Evolutionary conservation across 2,113 vertebrate genomes (phyloP).

Genomic region (Redunca redunca): DNA sequence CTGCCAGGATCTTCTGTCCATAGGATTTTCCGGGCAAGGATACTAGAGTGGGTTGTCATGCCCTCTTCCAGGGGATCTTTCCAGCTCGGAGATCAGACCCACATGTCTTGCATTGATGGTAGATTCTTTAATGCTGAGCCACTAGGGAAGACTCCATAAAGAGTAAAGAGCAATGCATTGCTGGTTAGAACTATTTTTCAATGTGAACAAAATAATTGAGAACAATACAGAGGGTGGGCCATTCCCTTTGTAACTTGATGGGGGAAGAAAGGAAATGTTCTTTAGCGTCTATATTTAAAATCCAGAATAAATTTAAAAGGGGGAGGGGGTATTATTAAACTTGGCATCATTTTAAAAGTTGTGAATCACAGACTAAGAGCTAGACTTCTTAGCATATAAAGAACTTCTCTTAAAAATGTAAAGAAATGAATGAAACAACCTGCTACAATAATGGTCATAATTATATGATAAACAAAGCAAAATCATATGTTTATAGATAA

Average conservation of each 20-base stretch:
- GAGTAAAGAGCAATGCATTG: background rate
- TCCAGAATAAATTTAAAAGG: background rate
- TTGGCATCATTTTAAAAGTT: background rate
- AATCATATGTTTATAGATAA: background rate
- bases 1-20: background rate
- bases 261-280: background rate
- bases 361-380: background rate
- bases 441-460: background rate
- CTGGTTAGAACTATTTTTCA: background rate
- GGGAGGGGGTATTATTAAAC: background rate
- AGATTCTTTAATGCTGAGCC: background rate
- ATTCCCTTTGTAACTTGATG: background rate
- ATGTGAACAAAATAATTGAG: background rate
- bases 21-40: background rate
- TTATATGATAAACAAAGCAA: background rate
- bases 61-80: background rate
- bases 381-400: background rate
- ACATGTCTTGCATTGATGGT: accelerated
- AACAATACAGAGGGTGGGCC: background rate
- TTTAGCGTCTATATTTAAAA: background rate
- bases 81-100: background rate
- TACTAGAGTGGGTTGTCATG: background rate
- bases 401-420: background rate
- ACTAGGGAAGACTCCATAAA: background rate
- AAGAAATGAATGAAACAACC: background rate